Conservation (phyloP, 2,797 vertebrate species). For the Nyctibius grandis region DNA sequence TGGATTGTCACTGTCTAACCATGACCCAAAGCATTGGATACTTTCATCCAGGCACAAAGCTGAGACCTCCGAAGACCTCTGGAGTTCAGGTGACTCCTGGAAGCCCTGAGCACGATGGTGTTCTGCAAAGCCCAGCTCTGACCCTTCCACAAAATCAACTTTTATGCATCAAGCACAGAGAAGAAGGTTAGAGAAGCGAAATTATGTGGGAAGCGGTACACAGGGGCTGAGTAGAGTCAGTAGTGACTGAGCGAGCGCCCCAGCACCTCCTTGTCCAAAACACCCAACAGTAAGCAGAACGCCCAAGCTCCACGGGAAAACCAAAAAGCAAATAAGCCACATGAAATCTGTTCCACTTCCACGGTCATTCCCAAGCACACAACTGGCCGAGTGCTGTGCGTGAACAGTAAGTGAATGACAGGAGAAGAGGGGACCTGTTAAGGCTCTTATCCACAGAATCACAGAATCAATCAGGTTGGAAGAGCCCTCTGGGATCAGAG, state of each 20-base stretch:
- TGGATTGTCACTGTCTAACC: neutral
- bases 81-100: neutral
- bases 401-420: fast-evolving
- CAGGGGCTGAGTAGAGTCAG: neutral
- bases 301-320: fast-evolving
- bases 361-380: neutral
- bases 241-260: neutral
- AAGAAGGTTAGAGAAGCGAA: neutral
- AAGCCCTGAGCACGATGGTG: neutral
- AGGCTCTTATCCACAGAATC: neutral
- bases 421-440: neutral
- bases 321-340: neutral
- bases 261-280: neutral
- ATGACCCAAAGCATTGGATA: neutral
- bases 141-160: neutral
- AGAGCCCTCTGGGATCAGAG: no score
- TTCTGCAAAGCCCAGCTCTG: neutral
- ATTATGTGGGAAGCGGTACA: fast-evolving
- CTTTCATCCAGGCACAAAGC: neutral
- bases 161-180: neutral
- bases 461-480: no score
- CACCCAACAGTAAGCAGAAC: fast-evolving
- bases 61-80: neutral
- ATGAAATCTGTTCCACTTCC: neutral
- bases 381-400: neutral